Base-by-base conservation (phyloP, 2,888 invertebrate species). In the Gerris lacustris region DNA sequence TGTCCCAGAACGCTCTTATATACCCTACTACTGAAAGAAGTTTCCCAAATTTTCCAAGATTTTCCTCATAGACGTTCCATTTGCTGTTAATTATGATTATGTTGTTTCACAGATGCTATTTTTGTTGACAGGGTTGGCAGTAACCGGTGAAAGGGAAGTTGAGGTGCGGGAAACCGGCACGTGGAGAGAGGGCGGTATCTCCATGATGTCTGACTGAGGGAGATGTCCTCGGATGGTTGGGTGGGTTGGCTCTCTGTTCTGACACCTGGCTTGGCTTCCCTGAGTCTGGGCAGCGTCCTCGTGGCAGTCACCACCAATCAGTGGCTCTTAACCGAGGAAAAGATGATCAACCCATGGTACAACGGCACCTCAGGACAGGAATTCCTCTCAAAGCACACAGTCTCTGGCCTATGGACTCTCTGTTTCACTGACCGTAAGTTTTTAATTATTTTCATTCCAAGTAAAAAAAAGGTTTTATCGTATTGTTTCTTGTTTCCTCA, bases 311-410 rank as follows among this genome's bases (percentile, higher is more conserved):
- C 87, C 6, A 91, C 91, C 5, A 89, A 88, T 79, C 89, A 91
- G 81, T 94, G 94, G 94, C 84, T 94, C 44, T 88, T 90, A 76
- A 92, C 92, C 5, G 89, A 92, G 79, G 94, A 94, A 80, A 90
- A 90, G 79, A 87, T 94, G 83, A 86, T 88, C 72, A 91, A 89
- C 81, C 86, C 87, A 11, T 82, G 84, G 69, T 89, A 87, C 80
- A 93, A 92, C 80, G 89, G 90, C 6, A 90, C 92, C 0, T 88
- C 86, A 74, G 88, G 86, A 75, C 86, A 86, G 77, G 88, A 88
- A 76, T 84, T 87, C 73, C 83, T 88, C 62, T 86, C 88, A 71
- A 91, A 90, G 79, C 84, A 87, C 79, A 91, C 91, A 45, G 85
- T 90, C 55, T 90, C 90, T n/a, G 91, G 91, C 67, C 82, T 91